Evolutionary conservation across 2,113 vertebrate species (phyloP).

Genomic region (Pelobates fuscus): DNA sequence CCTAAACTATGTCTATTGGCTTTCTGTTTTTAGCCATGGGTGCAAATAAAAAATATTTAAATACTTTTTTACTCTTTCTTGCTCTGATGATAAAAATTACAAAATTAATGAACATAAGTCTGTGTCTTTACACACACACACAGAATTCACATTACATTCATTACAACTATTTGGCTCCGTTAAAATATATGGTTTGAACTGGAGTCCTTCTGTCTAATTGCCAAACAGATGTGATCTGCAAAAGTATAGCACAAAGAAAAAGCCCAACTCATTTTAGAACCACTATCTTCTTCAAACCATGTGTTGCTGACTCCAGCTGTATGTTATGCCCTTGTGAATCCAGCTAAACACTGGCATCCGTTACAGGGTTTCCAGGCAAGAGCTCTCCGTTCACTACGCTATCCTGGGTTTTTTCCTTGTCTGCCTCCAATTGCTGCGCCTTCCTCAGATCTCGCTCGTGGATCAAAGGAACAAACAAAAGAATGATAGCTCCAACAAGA

Average conservation of each 20-base stretch:
- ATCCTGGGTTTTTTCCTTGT: slow-evolving; percentile 84
- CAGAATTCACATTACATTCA: neutral
- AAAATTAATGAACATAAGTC: neutral
- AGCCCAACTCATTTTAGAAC: neutral
- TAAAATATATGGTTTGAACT: neutral
- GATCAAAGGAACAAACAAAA: slow-evolving; percentile 87
- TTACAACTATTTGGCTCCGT: slow-evolving; percentile 7
- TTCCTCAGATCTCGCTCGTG: slow-evolving; percentile 75
- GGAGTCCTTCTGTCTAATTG: slow-evolving; percentile 3
- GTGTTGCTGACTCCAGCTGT: neutral
- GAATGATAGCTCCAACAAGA: slow-evolving; percentile 85
- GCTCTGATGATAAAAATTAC: no score
- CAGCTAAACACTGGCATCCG: slow-evolving; percentile 81
- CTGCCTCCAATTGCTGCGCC: slow-evolving; percentile 70
- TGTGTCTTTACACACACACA: neutral
- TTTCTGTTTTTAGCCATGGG: no score
- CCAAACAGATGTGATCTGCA: slow-evolving; percentile 1
- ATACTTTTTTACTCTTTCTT: no score
- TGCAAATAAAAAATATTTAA: no score
- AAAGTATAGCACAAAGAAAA: neutral
- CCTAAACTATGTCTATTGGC: no score
- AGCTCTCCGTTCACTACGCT: slow-evolving; percentile 85
- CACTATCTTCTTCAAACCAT: neutral
- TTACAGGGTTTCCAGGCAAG: slow-evolving; percentile 83
- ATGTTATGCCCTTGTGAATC: neutral